Conservation (phyloP, 2,888 invertebrate genomes). For the Troides aeacus region DNA sequence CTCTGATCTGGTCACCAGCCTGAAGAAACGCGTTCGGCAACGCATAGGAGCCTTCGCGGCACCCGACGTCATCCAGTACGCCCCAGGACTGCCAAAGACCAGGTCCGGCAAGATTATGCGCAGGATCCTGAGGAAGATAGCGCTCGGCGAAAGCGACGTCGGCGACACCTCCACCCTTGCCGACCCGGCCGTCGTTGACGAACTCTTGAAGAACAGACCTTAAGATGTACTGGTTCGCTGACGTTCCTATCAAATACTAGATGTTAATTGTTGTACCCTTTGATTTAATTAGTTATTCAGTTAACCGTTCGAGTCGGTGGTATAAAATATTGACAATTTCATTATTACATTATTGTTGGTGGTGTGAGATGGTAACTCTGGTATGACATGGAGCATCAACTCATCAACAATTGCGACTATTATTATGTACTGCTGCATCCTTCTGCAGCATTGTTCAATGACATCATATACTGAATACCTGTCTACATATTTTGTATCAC, state of each 20-base stretch:
- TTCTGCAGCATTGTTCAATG: too few species aligned
- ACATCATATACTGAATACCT: too few species aligned
- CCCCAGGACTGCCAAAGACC: slow-evolving; percentile 96
- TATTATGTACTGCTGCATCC: too few species aligned
- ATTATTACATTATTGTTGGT: too few species aligned
- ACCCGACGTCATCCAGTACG: slow-evolving; percentile 96
- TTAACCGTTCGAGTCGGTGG: background rate
- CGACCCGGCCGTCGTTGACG: slow-evolving; percentile 92
- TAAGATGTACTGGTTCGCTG: slow-evolving; percentile 27
- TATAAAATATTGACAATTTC: slow-evolving; percentile 3
- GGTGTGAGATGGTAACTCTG: too few species aligned
- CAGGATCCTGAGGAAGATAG: slow-evolving; percentile 95
- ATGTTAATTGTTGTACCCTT: background rate
- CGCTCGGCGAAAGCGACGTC: slow-evolving; percentile 91
- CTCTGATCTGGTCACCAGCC: slow-evolving; percentile 83
- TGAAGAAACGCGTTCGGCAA: slow-evolving; percentile 90
- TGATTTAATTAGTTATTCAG: background rate
- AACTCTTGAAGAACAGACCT: slow-evolving; percentile 87
- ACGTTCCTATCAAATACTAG: slow-evolving; percentile 22
- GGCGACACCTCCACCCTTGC: slow-evolving; percentile 97
- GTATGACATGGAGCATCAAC: too few species aligned
- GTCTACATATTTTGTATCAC: slow-evolving; percentile 2
- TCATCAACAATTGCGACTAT: too few species aligned
- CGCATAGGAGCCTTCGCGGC: slow-evolving; percentile 98
- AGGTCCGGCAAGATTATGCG: slow-evolving; percentile 99